Conservation (phyloP, 2,113 vertebrate species). For the Cryptoleucopteryx plumbea region DNA sequence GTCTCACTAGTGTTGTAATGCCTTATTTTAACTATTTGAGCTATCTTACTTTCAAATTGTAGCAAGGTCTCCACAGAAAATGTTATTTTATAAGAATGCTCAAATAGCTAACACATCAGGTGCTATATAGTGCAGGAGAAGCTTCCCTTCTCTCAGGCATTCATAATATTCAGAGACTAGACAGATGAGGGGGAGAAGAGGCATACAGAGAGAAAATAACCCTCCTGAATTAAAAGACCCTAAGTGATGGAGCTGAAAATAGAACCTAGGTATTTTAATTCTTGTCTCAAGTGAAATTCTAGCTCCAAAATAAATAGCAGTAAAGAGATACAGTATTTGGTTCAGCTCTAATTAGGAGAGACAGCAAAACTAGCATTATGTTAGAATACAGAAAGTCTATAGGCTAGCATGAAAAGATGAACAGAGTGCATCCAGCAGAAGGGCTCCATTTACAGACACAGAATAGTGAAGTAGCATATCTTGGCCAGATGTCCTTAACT, state of each 20-base stretch:
- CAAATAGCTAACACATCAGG: background rate
- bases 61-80: background rate
- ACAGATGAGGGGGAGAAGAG: fast-evolving
- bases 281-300: background rate
- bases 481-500: background rate
- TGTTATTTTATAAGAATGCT: background rate
- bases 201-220: background rate
- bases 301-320: background rate
- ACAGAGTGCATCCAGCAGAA: background rate
- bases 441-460: background rate
- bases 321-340: background rate
- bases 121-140: background rate
- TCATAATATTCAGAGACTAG: background rate
- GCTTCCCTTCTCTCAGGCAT: background rate
- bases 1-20: background rate
- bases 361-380: background rate
- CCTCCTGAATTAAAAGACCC: background rate
- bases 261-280: background rate
- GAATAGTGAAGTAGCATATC: background rate
- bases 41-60: background rate
- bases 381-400: background rate
- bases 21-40: background rate
- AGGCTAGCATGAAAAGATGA: background rate
- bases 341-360: background rate
- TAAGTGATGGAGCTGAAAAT: background rate